Evolutionary conservation across 2,888 invertebrate genomes (phyloP), one percentile per base, ranked within the genome.

Genomic region (Ligdia adustata): DNA sequence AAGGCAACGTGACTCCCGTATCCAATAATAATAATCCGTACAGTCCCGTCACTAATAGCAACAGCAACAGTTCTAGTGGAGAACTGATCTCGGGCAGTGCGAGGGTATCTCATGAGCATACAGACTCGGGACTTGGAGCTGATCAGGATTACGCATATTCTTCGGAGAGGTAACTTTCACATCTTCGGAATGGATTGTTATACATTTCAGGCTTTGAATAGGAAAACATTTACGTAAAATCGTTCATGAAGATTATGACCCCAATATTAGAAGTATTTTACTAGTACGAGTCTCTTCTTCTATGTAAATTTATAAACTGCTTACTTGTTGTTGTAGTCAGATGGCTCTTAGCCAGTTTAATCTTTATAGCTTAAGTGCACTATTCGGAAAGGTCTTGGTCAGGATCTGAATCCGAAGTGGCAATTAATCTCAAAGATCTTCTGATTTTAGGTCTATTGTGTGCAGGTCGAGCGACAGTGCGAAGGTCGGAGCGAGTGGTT

Each of bases 121-220:
- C 94, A 0, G 95, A 95, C 76, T 95, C 95, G 0, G 95, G 95
- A 0, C 82, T 95, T 3, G 95, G 95, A 31, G 94, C 93, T 9
- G 95, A 95, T 78, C 95, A 95, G 75, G 95, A 95, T 65, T 94
- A 94, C 72, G 93, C 93, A 22, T 93, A 94, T 78, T 93, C 93
- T 53, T 93, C 93, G 16, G 93, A 93, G 80, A 92, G 93, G 94
- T 93, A 76, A 66, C 41, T 60, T 57, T 38, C 2, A 9, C 6
- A 7, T 15, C n/a, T n/a, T n/a, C n/a, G n/a, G 6, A 13, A 20
- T 34, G 9, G 9, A 16, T 18, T 18, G 4, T 18, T 18, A 18
- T 18, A 1, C 1, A n/a, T n/a, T n/a, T n/a, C n/a, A n/a, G n/a
- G n/a, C n/a, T n/a, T n/a, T n/a, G n/a, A n/a, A n/a, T n/a, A n/a